A percentile compares a stretch with the other conserved stretches of the same genome.
phyloP scores from a whole-genome alignment of 2,797 vertebrate species.

The Thamnophis elegans region DNA sequence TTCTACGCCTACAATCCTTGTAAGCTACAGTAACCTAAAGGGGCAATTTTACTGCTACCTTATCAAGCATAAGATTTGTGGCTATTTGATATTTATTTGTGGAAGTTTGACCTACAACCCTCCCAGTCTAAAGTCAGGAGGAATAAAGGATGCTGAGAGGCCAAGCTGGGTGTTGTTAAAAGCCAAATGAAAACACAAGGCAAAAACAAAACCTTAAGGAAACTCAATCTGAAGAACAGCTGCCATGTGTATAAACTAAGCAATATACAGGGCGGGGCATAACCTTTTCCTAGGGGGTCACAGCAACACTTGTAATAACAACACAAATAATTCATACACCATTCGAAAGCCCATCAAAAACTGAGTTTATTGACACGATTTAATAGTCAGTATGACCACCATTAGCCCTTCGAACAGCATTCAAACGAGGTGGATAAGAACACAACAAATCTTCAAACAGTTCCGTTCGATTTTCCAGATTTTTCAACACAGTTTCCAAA shows the following conservation, averaged over 20 bases:
- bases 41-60: conserved; percentile 29
- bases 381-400: no score
- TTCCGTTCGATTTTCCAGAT: no score
- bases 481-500: no score
- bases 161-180: not conserved
- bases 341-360: no score
- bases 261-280: no score
- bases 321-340: no score
- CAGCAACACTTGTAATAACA: no score
- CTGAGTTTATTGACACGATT: no score
- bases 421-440: no score
- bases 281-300: no score
- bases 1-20: not conserved
- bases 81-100: not conserved
- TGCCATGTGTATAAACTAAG: not conserved
- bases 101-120: conserved; percentile 20
- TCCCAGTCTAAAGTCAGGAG: not conserved
- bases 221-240: not conserved
- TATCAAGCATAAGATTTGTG: conserved; percentile 6
- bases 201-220: conserved; percentile 18
- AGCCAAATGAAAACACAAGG: not conserved
- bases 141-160: not conserved
- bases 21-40: conserved; percentile 4
- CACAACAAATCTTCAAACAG: no score
- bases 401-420: no score